Evolutionary conservation across 1,140 invertebrate genomes (phyloP).

Genomic region (Lethrus apterus): DNA sequence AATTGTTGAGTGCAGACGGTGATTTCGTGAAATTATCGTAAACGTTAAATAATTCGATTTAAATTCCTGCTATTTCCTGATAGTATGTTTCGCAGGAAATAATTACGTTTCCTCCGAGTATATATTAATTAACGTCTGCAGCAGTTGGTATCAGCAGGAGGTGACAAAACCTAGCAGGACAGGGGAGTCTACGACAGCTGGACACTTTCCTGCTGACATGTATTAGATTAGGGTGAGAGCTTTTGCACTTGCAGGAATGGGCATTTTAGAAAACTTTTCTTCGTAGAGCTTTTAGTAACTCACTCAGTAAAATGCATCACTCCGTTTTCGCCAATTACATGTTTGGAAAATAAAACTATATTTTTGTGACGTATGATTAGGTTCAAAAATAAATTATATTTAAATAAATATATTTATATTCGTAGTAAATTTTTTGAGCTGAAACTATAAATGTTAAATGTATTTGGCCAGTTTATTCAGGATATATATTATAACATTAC

Average conservation of each 20-base stretch:
- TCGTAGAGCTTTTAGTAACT: constrained; percentile 12
- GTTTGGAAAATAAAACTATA: background rate
- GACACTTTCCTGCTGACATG: constrained; percentile 41
- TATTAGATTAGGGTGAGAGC: constrained; percentile 42
- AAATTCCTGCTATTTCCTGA: background rate
- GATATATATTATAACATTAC: constrained; percentile 43
- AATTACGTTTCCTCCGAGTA: constrained; percentile 38
- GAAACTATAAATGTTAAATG: background rate
- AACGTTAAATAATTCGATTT: constrained; percentile 4
- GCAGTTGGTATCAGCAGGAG: constrained; percentile 40
- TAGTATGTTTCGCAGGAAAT: constrained; percentile 28
- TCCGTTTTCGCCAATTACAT: background rate
- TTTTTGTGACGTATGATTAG: background rate
- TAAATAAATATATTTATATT: background rate
- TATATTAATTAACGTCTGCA: constrained; percentile 43
- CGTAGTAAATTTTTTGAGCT: background rate
- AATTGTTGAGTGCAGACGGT: no score
- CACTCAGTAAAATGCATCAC: constrained; percentile 7
- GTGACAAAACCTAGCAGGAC: constrained; percentile 34
- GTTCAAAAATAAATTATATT: background rate
- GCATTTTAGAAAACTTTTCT: constrained; percentile 15
- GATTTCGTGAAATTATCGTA: no score
- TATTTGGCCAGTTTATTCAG: background rate
- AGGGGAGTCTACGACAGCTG: constrained; percentile 36
- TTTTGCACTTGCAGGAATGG: constrained; percentile 30